Evolutionary conservation across 2,888 invertebrate species (phyloP), one percentile per base, ranked within the genome.

Genomic region (Drymonia ruficornis): DNA sequence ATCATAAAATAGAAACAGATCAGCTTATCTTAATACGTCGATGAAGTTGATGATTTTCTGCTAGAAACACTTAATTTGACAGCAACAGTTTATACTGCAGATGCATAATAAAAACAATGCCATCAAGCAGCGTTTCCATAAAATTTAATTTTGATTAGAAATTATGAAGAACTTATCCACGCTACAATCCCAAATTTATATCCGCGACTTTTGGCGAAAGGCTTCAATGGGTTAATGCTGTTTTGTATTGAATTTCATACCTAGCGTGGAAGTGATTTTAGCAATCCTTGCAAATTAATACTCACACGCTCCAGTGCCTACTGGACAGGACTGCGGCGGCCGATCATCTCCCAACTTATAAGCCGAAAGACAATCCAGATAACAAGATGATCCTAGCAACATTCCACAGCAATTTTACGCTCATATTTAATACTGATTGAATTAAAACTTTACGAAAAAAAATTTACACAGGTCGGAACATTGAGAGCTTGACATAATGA

Each of bases 371-470:
- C 65, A 87, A 83, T 70, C 87, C 87, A 59, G 85, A 84, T 52
- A 88, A 63, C 69, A 85, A 72, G 74, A 89, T 85, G 77, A 90
- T 87, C 72, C 80, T 83, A 57, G 84, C 86, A 59, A 86, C 79
- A 70, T 89, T 90, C 84, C 84, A 91, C 85, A 88, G 59, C 61
- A 90, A 89, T 88, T 91, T 90, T 45, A 80, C 73, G 71, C 70
- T 77, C 87, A 87, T 87, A 73, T 74, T 86, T 47, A 18, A 13
- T n/a, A n/a, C 31, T 7, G 16, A 28, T 6, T 4, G 7, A 23
- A 44, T 23, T 23, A 50, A 49, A 55, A 52, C 48, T 60, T 45
- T 52, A 67, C 66, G 50, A 59, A 43, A 48, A 52, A n/a, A 64
- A 63, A 55, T 68, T 66, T 50, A 52, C 54, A 43, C 8, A 36